Evolutionary conservation across 2,888 invertebrate genomes (phyloP).

Genomic region (Meta bourneti): DNA sequence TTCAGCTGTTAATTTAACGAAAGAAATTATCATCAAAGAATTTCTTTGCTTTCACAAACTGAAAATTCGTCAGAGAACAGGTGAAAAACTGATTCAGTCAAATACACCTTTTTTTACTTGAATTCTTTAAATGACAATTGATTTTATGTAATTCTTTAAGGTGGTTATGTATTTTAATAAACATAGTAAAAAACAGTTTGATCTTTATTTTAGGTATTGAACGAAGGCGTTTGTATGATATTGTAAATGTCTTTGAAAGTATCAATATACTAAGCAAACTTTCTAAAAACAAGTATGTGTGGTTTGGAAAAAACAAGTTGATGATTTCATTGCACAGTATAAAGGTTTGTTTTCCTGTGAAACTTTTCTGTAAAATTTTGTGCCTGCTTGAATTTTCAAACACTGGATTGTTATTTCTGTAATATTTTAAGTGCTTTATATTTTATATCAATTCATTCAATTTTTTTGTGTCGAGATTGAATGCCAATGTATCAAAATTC

Average conservation of each 20-base stretch:
- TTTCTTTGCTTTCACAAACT: too few species aligned
- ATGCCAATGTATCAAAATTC: not conserved
- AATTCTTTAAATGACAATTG: too few species aligned
- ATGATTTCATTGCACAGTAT: constrained; percentile 84
- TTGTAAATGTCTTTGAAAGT: constrained; percentile 87
- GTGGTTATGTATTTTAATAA: not conserved
- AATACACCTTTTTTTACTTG: too few species aligned
- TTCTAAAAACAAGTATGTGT: constrained; percentile 86
- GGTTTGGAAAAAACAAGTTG: constrained; percentile 86
- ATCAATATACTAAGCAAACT: constrained; percentile 85
- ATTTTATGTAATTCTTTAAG: too few species aligned
- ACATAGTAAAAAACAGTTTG: too few species aligned
- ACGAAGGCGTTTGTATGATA: constrained; percentile 87
- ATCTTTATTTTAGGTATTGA: constrained; percentile 82
- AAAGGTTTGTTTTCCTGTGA: constrained; percentile 80
- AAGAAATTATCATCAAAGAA: too few species aligned
- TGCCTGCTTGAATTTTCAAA: not conserved
- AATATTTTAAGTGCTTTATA: too few species aligned
- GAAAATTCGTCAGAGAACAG: too few species aligned
- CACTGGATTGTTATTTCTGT: not conserved
- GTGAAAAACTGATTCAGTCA: too few species aligned
- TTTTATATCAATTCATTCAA: not conserved
- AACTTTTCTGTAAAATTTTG: not conserved
- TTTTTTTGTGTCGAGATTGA: not conserved
- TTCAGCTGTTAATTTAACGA: too few species aligned